Evolutionary conservation across 1,140 invertebrate genomes (phyloP).

Genomic region (Drosophila simulans): DNA sequence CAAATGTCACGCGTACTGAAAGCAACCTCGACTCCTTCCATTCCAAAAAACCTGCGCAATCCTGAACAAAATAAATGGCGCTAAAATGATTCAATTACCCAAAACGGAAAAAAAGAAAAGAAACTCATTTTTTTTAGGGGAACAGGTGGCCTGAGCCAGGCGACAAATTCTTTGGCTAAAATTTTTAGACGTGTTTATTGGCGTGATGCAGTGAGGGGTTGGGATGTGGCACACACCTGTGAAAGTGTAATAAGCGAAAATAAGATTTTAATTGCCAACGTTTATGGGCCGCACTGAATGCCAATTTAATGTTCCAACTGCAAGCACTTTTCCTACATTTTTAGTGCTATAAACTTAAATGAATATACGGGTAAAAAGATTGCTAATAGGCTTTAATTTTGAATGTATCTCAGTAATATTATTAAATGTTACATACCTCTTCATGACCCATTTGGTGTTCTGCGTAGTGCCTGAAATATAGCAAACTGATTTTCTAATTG

Average conservation of each 20-base stretch:
- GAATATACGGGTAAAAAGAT: background rate
- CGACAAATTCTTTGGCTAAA: slow-evolving; percentile 68
- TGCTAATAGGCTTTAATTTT: background rate
- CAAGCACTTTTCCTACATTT: background rate
- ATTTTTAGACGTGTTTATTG: slow-evolving; percentile 80
- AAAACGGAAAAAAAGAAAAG: slow-evolving; percentile 27
- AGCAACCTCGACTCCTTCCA: background rate
- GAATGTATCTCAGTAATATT: too few relatives aligned
- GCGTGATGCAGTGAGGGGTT: slow-evolving; percentile 7
- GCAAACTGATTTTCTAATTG: slow-evolving; percentile 40
- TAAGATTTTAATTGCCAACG: slow-evolving; percentile 79
- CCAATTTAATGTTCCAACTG: slow-evolving; percentile 55
- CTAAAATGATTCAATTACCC: slow-evolving; percentile 83
- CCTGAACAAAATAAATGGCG: slow-evolving; percentile 76
- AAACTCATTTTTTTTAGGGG: slow-evolving; percentile 31
- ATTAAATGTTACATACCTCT: too few relatives aligned
- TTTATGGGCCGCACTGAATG: slow-evolving; percentile 66
- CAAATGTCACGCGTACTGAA: slow-evolving; percentile 66
- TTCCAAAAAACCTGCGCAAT: slow-evolving; percentile 21
- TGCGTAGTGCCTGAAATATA: background rate
- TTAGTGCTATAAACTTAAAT: background rate
- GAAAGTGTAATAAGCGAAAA: slow-evolving; percentile 79
- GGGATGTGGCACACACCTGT: slow-evolving; percentile 50
- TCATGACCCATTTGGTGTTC: background rate
- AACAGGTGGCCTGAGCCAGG: slow-evolving; percentile 66